Base-by-base conservation (phyloP, 2,113 vertebrate species). In the Chlorodrepanis virens region DNA sequence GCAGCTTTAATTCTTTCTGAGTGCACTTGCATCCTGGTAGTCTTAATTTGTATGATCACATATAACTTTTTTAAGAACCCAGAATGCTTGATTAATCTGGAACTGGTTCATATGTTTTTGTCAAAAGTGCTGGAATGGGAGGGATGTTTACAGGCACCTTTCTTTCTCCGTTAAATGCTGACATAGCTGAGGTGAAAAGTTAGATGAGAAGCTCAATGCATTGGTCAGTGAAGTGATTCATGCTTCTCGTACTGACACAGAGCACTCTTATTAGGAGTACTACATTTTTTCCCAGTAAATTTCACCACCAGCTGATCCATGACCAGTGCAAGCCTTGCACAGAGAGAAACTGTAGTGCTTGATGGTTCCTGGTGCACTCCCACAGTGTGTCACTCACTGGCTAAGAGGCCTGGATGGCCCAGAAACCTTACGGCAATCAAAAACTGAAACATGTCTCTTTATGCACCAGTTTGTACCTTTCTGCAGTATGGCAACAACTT, bases 1-100 rank as follows among this genome's bases (percentile, higher is more conserved):
- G n/a, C 37, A 45, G 67, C 49, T 88, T 90, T 61, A 79, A 35
- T 88, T 88, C 65, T 44, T 84, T 79, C 54, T 69, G 70, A 79
- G 25, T 80, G 59, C 29, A 61, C 25, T 61, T 86, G 21, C 20
- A 72, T 53, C 67, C 63, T 60, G 49, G 40, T 71, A 68, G 14
- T 45, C 63, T 56, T 76, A 10, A 16, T 83, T 44, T 74, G 16
- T 71, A 24, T 33, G 77, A 74, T 44, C 50, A 23, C 54, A 35
- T 24, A 5, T 1, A 82, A 42, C 45, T 47, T 74, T 33, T 69
- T 74, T 3, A 64, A 76, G 52, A 61, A 50, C 3, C 5, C 18
- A 33, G 63, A 83, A 50, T 19, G 17, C 44, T 68, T 61, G 47
- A 67, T 69, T 47, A 71, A 79, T 21, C 49, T 75, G 72, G 40